Conservation (phyloP, 2,888 invertebrate genomes). For the Dascillus cervinus region DNA sequence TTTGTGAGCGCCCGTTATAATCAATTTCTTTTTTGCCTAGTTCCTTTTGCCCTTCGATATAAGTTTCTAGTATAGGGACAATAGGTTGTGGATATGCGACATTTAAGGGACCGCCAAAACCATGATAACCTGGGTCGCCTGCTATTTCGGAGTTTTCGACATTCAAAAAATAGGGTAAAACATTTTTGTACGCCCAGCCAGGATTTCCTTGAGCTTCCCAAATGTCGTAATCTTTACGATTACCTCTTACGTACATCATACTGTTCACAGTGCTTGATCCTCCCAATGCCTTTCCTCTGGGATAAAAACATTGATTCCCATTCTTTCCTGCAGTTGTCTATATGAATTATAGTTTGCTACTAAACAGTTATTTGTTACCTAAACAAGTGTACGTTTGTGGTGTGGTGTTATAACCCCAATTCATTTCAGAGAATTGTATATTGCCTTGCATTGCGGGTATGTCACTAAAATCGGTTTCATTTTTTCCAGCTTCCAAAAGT, state of each 20-base stretch:
- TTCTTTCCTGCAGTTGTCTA: no score
- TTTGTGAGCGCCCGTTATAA: conserved; percentile 55
- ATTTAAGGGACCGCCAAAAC: conserved; percentile 56
- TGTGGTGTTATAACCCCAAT: conserved; percentile 9
- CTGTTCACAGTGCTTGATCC: conserved; percentile 73
- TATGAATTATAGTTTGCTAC: no score
- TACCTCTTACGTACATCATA: conserved; percentile 72
- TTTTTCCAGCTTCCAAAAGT: conserved; percentile 54
- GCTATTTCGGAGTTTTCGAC: conserved; percentile 58
- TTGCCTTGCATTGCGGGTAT: conserved; percentile 5
- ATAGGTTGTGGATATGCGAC: conserved; percentile 55
- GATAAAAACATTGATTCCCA: no score
- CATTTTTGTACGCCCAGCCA: conserved; percentile 67
- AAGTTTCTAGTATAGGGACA: conserved; percentile 52
- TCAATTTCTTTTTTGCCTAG: conserved; percentile 61
- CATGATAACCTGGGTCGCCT: conserved; percentile 56
- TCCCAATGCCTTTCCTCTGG: no score
- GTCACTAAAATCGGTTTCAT: conserved; percentile 6
- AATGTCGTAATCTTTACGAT: conserved; percentile 66
- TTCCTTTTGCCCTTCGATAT: conserved; percentile 57
- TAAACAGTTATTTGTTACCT: conserved; percentile 6
- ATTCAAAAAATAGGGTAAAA: conserved; percentile 66
- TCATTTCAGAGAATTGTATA: conserved; percentile 6
- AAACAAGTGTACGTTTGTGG: conserved; percentile 6
- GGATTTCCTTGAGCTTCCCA: conserved; percentile 68